A percentile compares a stretch with the other conserved stretches of the same genome.
Conservation (phyloP, 2,797 vertebrate species). For the Pangasius larnaudii region DNA sequence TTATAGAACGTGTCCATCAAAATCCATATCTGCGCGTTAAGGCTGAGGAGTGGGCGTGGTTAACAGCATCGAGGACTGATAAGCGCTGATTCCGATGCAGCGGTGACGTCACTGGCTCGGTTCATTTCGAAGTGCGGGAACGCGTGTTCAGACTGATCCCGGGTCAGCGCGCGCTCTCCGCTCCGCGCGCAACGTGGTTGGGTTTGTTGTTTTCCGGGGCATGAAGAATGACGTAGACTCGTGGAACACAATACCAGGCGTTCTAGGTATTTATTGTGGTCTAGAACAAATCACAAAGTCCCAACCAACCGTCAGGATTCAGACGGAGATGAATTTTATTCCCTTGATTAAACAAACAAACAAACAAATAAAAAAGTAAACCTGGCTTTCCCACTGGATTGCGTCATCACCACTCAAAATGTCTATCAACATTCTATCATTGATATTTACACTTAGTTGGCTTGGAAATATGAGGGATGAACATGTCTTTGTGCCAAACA, state of each 20-base stretch:
- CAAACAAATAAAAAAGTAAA: background rate
- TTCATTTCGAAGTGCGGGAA: background rate
- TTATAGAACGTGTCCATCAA: constrained; percentile 57
- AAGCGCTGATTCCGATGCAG: constrained; percentile 54
- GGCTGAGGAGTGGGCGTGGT: constrained; percentile 52
- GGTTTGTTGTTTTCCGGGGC: constrained; percentile 65
- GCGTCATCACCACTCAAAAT: background rate
- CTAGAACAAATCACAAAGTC: background rate
- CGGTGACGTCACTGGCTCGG: background rate
- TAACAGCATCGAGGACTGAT: background rate
- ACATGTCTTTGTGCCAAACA: background rate
- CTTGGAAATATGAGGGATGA: background rate
- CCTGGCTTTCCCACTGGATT: background rate
- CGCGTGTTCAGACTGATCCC: constrained; percentile 39
- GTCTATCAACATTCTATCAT: background rate
- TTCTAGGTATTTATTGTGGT: background rate
- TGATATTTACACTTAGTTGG: background rate
- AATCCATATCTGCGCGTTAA: constrained; percentile 43
- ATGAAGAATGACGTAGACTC: constrained; percentile 51
- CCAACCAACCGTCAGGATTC: background rate
- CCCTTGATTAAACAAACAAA: background rate
- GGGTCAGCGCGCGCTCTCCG: constrained; percentile 39
- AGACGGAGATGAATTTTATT: background rate
- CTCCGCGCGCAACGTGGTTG: constrained; percentile 56
- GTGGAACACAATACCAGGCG: constrained; percentile 1